phyloP scores from a whole-genome alignment of 2,888 invertebrate genomes.

The Andricus curvator region DNA sequence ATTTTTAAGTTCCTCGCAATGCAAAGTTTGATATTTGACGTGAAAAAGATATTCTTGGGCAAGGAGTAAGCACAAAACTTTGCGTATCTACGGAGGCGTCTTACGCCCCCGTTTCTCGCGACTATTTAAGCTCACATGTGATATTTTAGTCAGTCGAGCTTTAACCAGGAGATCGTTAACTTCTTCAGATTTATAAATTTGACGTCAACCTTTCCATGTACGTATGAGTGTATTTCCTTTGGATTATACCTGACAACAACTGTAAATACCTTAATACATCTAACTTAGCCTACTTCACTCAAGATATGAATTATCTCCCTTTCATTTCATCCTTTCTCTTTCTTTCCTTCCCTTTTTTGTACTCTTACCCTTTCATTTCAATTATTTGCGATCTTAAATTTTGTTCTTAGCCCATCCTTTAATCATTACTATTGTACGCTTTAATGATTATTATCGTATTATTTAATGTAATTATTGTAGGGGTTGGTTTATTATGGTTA shows the following conservation, averaged over 20 bases:
- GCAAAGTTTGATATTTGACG: slow-evolving; percentile 41
- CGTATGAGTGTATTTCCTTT: slow-evolving; percentile 32
- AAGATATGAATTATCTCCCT: slow-evolving; percentile 11
- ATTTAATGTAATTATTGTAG: slow-evolving; percentile 14
- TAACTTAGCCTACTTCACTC: slow-evolving; percentile 10
- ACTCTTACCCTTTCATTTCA: slow-evolving; percentile 7
- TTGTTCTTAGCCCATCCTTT: slow-evolving; percentile 1
- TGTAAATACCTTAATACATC: slow-evolving; percentile 27
- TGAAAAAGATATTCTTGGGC: slow-evolving; percentile 49
- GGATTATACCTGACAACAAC: slow-evolving; percentile 38
- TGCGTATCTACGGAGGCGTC: slow-evolving; percentile 51
- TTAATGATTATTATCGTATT: slow-evolving; percentile 14
- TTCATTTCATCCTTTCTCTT: neutral
- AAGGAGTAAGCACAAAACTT: slow-evolving; percentile 46
- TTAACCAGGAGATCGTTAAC: slow-evolving; percentile 16
- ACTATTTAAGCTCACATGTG: slow-evolving; percentile 6
- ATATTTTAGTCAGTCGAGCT: slow-evolving; percentile 25
- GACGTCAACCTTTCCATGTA: slow-evolving; percentile 10
- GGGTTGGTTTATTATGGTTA: neutral
- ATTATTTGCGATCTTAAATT: neutral
- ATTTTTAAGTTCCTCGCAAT: slow-evolving; percentile 4
- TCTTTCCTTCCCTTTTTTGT: neutral
- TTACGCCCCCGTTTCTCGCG: slow-evolving; percentile 30
- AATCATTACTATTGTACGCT: neutral
- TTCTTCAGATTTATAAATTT: slow-evolving; percentile 2